Evolutionary conservation across 1,140 invertebrate species (phyloP).

Genomic region (Nephotettix cincticeps): DNA sequence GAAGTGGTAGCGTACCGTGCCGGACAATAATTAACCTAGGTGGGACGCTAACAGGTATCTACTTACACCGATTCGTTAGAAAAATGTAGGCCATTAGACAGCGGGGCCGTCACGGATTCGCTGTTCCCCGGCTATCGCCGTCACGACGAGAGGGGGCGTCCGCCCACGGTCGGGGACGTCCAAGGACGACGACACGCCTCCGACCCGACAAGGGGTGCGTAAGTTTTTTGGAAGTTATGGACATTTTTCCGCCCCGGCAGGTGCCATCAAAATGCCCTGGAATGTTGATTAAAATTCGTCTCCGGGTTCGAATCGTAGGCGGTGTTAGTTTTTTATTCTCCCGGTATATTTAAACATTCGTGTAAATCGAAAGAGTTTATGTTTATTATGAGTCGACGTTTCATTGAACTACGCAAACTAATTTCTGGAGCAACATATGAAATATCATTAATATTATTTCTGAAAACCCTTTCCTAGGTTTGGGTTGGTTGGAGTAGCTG

Average conservation of each 20-base stretch:
- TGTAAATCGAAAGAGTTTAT: too few species aligned
- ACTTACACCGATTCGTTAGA: constrained; percentile 1
- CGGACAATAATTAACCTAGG: neutral
- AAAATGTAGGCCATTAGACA: neutral
- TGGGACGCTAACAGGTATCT: constrained; percentile 9
- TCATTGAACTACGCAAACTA: too few species aligned
- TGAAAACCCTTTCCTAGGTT: too few species aligned
- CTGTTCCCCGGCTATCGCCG: neutral
- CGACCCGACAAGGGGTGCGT: too few species aligned
- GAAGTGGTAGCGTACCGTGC: neutral
- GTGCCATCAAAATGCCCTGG: neutral
- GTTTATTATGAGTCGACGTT: too few species aligned
- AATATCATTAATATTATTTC: too few species aligned
- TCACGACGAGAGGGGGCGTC: neutral
- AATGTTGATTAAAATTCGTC: neutral
- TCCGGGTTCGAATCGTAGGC: too few species aligned
- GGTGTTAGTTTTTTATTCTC: too few species aligned
- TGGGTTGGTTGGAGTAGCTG: too few species aligned
- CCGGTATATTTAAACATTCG: too few species aligned
- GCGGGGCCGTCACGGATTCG: neutral
- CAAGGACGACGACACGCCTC: neutral
- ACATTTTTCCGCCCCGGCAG: neutral
- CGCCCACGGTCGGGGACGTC: neutral
- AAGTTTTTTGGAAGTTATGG: too few species aligned
- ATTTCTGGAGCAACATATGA: too few species aligned